Evolutionary conservation across 53 echinoderm and acorn worm species (phyloP).

Genomic region (Apostichopus leukothele): DNA sequence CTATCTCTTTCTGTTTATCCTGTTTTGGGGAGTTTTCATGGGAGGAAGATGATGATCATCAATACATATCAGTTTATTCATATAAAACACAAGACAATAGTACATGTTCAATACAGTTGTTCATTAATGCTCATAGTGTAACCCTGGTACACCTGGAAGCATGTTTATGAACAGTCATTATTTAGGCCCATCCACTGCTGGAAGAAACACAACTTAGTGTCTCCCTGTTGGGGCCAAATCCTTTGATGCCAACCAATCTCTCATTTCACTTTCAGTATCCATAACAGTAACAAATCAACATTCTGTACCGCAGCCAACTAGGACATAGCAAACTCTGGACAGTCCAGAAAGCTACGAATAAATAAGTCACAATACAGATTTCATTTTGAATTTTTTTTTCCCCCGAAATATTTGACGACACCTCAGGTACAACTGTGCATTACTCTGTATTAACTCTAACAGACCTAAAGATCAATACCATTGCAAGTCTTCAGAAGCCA

Average conservation of each 20-base stretch:
- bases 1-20: no score
- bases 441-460: neutral
- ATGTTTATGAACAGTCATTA: neutral
- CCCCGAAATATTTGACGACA: neutral
- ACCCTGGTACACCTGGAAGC: neutral
- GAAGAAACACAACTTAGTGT: slow-evolving; percentile 6
- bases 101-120: neutral
- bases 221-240: slow-evolving; percentile 7
- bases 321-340: neutral
- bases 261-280: neutral
- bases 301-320: neutral
- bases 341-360: no score
- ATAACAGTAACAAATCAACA: neutral
- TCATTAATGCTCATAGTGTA: neutral
- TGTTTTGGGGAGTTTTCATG: no score
- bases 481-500: no score
- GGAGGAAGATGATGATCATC: no score
- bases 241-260: slow-evolving; percentile 39
- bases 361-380: no score
- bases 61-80: no score
- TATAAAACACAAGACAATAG: neutral
- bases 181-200: neutral
- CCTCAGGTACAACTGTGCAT: neutral
- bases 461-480: no score
- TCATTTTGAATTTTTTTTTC: neutral